Conservation (phyloP, 2,797 vertebrate species). For the Chlorospingus semifuscus region DNA sequence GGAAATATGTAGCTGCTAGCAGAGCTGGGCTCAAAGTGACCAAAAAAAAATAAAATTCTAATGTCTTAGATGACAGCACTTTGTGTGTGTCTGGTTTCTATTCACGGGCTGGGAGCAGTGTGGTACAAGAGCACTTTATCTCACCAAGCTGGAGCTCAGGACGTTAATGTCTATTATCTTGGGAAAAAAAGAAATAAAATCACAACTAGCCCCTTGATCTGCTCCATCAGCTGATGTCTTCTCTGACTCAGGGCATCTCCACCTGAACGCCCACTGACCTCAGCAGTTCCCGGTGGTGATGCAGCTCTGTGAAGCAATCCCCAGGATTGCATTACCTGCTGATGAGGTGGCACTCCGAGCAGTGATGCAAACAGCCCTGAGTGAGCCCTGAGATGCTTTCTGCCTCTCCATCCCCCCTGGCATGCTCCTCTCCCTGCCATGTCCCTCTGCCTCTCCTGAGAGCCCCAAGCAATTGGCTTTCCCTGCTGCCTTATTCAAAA, state of each 20-base stretch:
- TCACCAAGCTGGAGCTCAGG: background rate
- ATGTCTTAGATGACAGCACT: background rate
- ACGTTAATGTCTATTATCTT: background rate
- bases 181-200: background rate
- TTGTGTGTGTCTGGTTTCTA: background rate
- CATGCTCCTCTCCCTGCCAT: background rate
- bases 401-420: background rate
- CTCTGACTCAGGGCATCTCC: constrained; percentile 55
- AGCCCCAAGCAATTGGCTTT: background rate
- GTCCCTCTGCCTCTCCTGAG: background rate
- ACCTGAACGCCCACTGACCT: constrained; percentile 50
- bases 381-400: background rate
- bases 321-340: constrained; percentile 4
- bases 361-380: background rate
- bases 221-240: background rate
- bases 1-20: background rate
- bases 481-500: background rate
- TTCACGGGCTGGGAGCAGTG: background rate
- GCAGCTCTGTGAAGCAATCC: constrained; percentile 27
- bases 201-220: background rate
- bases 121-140: background rate
- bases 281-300: constrained; percentile 44
- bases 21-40: background rate
- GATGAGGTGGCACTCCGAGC: constrained; percentile 6
- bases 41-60: background rate